Evolutionary conservation across 2,797 vertebrate species (phyloP).

Genomic region (Anisognathus igniventris): DNA sequence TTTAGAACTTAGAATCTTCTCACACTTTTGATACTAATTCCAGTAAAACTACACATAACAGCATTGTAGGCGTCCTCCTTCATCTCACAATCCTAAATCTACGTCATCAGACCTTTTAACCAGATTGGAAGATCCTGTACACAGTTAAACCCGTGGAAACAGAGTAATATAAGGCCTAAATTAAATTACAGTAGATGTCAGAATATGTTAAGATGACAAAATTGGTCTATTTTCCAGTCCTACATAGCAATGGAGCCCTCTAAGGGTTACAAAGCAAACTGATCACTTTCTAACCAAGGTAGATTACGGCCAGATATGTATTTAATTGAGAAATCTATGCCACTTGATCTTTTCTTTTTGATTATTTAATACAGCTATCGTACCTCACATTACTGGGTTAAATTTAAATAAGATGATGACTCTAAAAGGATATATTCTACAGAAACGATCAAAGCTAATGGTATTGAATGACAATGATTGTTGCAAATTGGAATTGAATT

Average conservation of each 20-base stretch:
- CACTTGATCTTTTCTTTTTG: background rate
- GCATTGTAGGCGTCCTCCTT: background rate
- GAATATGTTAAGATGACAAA: background rate
- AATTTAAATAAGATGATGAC: background rate
- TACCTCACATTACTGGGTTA: background rate
- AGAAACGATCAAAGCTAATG: background rate
- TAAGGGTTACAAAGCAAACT: conserved; percentile 24
- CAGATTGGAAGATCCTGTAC: background rate
- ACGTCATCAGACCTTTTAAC: background rate
- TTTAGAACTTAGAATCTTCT: background rate
- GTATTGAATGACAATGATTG: background rate
- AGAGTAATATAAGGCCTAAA: background rate
- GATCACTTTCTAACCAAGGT: background rate
- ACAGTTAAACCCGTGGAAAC: background rate
- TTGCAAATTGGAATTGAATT: background rate
- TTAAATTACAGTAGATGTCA: conserved; percentile 37
- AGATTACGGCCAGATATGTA: background rate
- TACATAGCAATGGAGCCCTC: conserved; percentile 41
- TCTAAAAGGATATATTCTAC: background rate
- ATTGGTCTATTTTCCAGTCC: background rate
- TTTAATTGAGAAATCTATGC: background rate
- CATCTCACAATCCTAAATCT: background rate
- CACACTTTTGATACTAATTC: background rate
- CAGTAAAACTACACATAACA: background rate
- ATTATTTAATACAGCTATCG: background rate